A percentile compares a stretch with the other conserved stretches of the same genome.
Conservation (phyloP, 1,140 invertebrate genomes). For the Phortica variegata region DNA sequence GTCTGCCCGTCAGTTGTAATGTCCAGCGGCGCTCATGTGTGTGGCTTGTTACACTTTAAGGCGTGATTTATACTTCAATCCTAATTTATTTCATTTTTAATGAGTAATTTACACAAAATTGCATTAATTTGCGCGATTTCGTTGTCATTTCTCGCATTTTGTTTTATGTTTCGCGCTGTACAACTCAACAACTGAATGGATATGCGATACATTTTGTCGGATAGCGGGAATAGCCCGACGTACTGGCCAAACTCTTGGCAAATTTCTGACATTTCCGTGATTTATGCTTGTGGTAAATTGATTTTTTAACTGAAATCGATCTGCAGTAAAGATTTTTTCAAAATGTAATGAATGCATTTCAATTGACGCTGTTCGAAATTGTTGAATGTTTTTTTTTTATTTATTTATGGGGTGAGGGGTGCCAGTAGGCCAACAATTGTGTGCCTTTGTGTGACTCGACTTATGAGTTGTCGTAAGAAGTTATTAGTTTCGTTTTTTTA, state of each 20-base stretch:
- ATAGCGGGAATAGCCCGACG: too few species aligned
- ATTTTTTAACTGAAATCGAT: conserved; percentile 11
- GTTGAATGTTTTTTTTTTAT: too few species aligned
- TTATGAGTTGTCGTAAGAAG: too few species aligned
- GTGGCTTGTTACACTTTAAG: conserved; percentile 37
- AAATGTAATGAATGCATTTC: conserved; percentile 24
- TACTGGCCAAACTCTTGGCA: conserved; percentile 30
- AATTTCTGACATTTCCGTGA: conserved; percentile 52
- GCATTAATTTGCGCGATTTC: conserved; percentile 42
- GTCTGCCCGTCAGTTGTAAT: background rate
- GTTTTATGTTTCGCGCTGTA: too few species aligned
- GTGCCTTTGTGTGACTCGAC: too few species aligned
- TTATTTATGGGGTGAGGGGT: too few species aligned
- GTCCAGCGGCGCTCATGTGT: conserved; percentile 4
- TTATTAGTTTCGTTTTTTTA: too few species aligned
- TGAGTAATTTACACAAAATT: conserved; percentile 55
- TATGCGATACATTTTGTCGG: too few species aligned
- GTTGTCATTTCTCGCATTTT: background rate
- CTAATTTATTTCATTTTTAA: conserved; percentile 50
- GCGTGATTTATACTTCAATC: conserved; percentile 45
- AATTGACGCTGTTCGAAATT: conserved; percentile 14
- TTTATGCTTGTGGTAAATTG: conserved; percentile 29
- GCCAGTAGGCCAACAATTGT: too few species aligned
- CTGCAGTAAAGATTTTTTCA: conserved; percentile 2
- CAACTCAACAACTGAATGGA: too few species aligned